Conservation (phyloP, 1,140 invertebrate species). For the Drosophila sp. region DNA sequence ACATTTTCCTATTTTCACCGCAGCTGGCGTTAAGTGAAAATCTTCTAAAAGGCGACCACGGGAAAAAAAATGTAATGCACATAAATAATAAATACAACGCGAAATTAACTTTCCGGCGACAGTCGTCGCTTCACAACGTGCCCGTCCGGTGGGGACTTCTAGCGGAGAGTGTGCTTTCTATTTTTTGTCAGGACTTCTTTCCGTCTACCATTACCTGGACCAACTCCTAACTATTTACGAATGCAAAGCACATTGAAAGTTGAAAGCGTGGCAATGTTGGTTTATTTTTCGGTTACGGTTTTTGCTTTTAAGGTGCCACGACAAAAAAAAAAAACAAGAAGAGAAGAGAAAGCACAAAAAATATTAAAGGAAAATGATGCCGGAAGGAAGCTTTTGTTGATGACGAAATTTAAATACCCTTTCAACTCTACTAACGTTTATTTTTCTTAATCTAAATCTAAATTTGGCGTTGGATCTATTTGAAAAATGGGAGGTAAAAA, state of each 20-base stretch:
- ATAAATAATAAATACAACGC: constrained; percentile 75
- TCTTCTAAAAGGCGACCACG: constrained; percentile 57
- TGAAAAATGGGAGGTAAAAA: no score
- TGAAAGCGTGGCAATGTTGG: constrained; percentile 61
- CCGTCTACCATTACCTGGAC: constrained; percentile 41
- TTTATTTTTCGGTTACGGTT: constrained; percentile 52
- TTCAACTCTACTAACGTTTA: neutral
- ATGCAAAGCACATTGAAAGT: constrained; percentile 76
- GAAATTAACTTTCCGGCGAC: constrained; percentile 72
- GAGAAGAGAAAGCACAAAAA: constrained; percentile 1
- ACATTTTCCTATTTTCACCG: constrained; percentile 21
- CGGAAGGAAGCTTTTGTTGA: neutral
- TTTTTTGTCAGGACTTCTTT: constrained; percentile 13
- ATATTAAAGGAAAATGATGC: neutral
- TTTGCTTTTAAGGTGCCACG: constrained; percentile 63
- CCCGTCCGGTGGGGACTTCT: constrained; percentile 30
- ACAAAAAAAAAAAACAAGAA: no score
- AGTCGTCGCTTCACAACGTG: constrained; percentile 52
- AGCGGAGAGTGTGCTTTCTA: neutral
- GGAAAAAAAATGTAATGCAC: constrained; percentile 55
- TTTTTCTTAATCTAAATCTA: no score
- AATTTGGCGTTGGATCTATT: no score
- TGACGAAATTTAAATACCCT: neutral
- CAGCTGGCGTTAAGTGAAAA: constrained; percentile 60
- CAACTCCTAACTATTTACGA: constrained; percentile 65